Conservation (phyloP, 2,113 vertebrate species). For the Thamnophis sirtalis region DNA sequence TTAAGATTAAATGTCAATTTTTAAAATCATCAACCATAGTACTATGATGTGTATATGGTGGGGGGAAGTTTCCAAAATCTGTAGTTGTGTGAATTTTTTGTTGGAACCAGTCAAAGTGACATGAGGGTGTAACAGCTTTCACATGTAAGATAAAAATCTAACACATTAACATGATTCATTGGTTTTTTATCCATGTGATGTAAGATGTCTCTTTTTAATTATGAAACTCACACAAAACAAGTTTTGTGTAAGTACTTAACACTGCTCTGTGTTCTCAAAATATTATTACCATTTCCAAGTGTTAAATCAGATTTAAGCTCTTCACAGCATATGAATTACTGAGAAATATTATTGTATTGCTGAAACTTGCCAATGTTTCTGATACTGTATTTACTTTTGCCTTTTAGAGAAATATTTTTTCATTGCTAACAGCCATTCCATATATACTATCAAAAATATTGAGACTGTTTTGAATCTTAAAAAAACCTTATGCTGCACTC, state of each 20-base stretch:
- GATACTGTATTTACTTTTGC: background rate
- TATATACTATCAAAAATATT: background rate
- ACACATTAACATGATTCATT: background rate
- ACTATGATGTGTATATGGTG: background rate
- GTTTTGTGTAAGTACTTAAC: background rate
- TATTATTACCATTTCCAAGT: background rate
- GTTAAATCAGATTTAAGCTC: background rate
- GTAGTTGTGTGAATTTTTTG: background rate
- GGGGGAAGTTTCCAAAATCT: background rate
- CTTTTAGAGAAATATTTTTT: background rate
- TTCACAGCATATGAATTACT: background rate
- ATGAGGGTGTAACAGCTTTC: background rate
- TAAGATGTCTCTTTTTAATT: background rate
- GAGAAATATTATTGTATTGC: background rate
- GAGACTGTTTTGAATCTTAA: background rate
- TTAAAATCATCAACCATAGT: background rate
- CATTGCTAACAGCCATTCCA: background rate
- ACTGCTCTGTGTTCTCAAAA: background rate
- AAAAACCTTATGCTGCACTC: conserved; percentile 14
- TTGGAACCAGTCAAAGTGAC: background rate
- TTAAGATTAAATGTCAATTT: background rate
- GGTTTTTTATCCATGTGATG: background rate
- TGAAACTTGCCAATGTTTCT: background rate
- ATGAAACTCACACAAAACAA: background rate
- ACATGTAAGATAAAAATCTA: background rate